Conservation (phyloP, 37 sponge, comb jelly and placozoan genomes). For the Cliona cf. orientalis region DNA sequence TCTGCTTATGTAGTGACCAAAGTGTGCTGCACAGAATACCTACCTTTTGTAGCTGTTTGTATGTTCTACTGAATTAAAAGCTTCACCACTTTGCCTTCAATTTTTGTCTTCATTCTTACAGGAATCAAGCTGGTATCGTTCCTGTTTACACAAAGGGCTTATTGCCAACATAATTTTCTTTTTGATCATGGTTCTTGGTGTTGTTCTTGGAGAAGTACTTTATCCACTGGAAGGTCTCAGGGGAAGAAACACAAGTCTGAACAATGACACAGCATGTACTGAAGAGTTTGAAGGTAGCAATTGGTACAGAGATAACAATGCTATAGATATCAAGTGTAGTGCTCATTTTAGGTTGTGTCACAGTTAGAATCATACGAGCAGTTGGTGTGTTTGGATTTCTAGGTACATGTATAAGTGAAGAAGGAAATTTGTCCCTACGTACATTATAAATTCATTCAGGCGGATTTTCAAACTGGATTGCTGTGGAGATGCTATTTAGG, state of each 20-base stretch:
- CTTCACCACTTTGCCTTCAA: no score
- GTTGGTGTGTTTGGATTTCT: constrained; percentile 82
- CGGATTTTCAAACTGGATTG: constrained; percentile 88
- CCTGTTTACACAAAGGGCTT: constrained; percentile 58
- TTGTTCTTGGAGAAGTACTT: constrained; percentile 42
- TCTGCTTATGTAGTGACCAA: no score
- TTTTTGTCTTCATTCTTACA: no score
- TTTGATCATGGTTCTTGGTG: constrained; percentile 52
- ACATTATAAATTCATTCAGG: constrained; percentile 24
- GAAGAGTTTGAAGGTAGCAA: constrained; percentile 20
- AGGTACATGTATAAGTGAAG: no score
- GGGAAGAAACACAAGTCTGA: not conserved
- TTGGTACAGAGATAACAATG: not conserved
- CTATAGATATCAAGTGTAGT: not conserved
- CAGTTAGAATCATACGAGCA: constrained; percentile 48
- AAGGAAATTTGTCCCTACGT: no score
- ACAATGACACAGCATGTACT: constrained; percentile 15
- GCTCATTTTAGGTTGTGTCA: constrained; percentile 25
- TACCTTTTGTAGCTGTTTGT: no score
- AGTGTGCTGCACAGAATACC: no score
- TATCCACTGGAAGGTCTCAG: constrained; percentile 51
- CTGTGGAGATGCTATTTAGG: constrained; percentile 82
- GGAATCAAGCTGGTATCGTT: constrained; percentile 47
- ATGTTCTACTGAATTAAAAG: no score
- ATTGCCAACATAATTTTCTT: constrained; percentile 43